Conservation (phyloP, 2,113 vertebrate genomes). For the Chloropsis hardwickii region DNA sequence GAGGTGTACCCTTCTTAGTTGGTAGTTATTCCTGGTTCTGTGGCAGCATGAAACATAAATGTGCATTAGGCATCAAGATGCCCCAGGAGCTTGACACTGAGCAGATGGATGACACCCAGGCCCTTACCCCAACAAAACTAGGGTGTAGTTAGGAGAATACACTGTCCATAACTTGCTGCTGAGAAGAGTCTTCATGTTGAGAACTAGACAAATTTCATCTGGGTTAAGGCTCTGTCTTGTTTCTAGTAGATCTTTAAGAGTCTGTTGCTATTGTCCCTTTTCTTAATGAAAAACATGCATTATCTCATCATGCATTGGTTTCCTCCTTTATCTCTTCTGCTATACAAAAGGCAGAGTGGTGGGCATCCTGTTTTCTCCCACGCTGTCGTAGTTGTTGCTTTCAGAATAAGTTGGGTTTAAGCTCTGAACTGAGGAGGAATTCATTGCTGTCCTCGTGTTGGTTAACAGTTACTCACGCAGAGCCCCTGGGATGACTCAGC, state of each 20-base stretch:
- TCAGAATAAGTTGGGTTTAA: slow-evolving; percentile 34
- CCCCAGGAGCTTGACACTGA: neutral
- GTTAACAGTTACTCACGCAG: slow-evolving; percentile 18
- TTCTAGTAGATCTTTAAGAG: neutral
- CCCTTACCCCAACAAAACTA: neutral
- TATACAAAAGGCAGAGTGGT: neutral
- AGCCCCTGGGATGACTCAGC: slow-evolving; percentile 26
- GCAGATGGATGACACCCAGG: neutral
- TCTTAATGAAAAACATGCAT: neutral
- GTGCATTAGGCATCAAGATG: neutral
- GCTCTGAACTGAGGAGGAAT: neutral
- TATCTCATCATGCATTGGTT: neutral
- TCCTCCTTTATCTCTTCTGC: neutral
- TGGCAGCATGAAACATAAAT: neutral
- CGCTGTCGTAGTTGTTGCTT: neutral
- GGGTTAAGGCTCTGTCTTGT: neutral
- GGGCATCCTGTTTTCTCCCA: slow-evolving; percentile 48
- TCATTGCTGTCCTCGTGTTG: neutral
- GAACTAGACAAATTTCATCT: neutral
- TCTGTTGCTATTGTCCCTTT: neutral
- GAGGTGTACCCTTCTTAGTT: neutral
- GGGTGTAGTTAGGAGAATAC: neutral
- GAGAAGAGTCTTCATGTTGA: neutral
- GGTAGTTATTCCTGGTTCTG: neutral
- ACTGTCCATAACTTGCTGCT: neutral